Percentiles rank a stretch among this genome's conserved stretches.
Conservation (phyloP, 1,140 invertebrate species). For the Periplaneta americana region DNA sequence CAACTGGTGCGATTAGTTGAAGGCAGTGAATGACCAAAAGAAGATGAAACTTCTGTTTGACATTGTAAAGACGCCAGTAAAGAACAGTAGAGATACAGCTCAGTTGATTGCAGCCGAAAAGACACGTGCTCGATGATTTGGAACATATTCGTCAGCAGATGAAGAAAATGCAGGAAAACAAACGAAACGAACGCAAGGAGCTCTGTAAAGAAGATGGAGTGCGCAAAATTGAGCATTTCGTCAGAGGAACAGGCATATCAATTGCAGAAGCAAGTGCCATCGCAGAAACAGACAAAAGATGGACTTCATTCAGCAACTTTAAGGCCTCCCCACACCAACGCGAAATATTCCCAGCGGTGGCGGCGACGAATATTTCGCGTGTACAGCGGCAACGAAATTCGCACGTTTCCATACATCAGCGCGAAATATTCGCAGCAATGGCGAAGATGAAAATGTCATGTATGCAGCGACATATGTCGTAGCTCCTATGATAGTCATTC, state of each 20-base stretch:
- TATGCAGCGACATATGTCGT: no score
- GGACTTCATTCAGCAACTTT: conserved; percentile 16
- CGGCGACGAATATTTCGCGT: no score
- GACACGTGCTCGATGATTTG: conserved; percentile 74
- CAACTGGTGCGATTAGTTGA: conserved; percentile 72
- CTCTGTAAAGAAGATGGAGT: conserved; percentile 92
- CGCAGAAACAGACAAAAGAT: conserved; percentile 72
- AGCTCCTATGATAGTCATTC: no score
- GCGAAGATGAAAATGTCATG: no score
- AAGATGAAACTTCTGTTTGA: conserved; percentile 91
- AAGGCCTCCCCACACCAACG: conserved; percentile 22
- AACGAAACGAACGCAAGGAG: conserved; percentile 87
- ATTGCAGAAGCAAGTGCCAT: conserved; percentile 74
- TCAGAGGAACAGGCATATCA: conserved; percentile 86
- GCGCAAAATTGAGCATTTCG: conserved; percentile 90
- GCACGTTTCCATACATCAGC: no score
- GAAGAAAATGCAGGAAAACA: conserved; percentile 84
- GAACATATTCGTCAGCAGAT: conserved; percentile 82
- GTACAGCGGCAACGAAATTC: no score
- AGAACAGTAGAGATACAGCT: conserved; percentile 93
- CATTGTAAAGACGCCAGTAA: conserved; percentile 95
- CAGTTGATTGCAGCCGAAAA: conserved; percentile 95
- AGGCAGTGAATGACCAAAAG: conserved; percentile 86
- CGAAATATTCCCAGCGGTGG: no score
- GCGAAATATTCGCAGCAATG: no score